phyloP scores from a whole-genome alignment of 2,888 invertebrate species.

The Drosophila pseudotalamancana region DNA sequence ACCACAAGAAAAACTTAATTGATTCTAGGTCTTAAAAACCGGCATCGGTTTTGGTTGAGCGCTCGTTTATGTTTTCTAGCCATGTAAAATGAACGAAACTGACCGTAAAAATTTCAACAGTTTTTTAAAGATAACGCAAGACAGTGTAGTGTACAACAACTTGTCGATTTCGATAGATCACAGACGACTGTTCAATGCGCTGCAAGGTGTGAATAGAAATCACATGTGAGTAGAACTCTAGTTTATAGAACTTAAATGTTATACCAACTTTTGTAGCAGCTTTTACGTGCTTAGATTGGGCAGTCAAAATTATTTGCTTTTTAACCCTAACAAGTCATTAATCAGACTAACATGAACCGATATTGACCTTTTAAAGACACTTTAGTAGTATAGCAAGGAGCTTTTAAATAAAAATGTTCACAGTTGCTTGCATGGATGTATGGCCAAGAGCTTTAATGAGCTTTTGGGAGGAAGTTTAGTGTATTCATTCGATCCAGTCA shows the following conservation, averaged over 20 bases:
- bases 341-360: too few relatives aligned
- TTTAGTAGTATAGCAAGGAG: too few relatives aligned
- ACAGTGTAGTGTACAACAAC: not conserved
- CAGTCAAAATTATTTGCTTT: too few relatives aligned
- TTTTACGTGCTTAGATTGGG: not conserved
- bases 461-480: too few relatives aligned
- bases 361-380: too few relatives aligned
- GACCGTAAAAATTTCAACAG: conserved; percentile 74
- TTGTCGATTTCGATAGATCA: not conserved
- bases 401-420: too few relatives aligned
- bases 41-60: conserved; percentile 66
- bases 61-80: conserved; percentile 51
- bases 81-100: conserved; percentile 67
- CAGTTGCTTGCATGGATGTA: too few relatives aligned
- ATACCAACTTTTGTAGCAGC: not conserved
- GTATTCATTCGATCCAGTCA: not conserved
- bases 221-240: not conserved
- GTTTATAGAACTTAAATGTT: too few relatives aligned
- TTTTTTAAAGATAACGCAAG: conserved; percentile 30
- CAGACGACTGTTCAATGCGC: not conserved
- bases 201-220: not conserved
- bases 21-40: conserved; percentile 67
- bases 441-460: too few relatives aligned
- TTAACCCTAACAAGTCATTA: too few relatives aligned
- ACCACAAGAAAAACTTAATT: conserved; percentile 50